Conservation (phyloP, 2,888 invertebrate species). For the Lasiommata megera region DNA sequence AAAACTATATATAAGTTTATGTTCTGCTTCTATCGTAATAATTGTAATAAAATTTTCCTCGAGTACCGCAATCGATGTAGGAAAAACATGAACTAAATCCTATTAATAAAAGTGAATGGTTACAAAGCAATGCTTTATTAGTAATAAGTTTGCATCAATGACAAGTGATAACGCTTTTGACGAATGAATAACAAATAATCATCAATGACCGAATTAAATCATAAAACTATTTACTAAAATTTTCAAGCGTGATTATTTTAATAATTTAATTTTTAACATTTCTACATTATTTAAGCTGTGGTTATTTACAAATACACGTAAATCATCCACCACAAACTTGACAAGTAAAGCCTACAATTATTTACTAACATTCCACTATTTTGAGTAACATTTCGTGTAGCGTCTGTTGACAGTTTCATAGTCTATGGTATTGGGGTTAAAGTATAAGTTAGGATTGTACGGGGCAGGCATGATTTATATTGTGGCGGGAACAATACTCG, state of each 20-base stretch:
- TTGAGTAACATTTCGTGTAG: constrained; percentile 22
- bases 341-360: constrained; percentile 26
- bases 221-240: neutral
- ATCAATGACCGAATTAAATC: constrained; percentile 29
- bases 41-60: constrained; percentile 16
- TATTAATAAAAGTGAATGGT: constrained; percentile 2
- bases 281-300: neutral
- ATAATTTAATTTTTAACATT: neutral
- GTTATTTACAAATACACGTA: constrained; percentile 12
- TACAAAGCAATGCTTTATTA: constrained; percentile 17
- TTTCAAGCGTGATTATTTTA: neutral
- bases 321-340: constrained; percentile 24
- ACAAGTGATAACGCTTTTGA: constrained; percentile 23
- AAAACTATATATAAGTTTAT: constrained; percentile 7
- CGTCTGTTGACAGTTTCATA: constrained; percentile 32
- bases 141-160: neutral
- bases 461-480: constrained; percentile 67
- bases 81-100: constrained; percentile 5
- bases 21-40: neutral
- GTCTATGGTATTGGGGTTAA: constrained; percentile 42
- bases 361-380: constrained; percentile 8
- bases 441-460: constrained; percentile 45
- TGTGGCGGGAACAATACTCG: constrained; percentile 60
- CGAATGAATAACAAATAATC: constrained; percentile 14
- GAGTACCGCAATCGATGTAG: neutral